These are phyloP conservation scores for Kobus ellipsiprymnus DNA, from an alignment of 2,113 vertebrate species.

Conservation along the genomic window DNA sequence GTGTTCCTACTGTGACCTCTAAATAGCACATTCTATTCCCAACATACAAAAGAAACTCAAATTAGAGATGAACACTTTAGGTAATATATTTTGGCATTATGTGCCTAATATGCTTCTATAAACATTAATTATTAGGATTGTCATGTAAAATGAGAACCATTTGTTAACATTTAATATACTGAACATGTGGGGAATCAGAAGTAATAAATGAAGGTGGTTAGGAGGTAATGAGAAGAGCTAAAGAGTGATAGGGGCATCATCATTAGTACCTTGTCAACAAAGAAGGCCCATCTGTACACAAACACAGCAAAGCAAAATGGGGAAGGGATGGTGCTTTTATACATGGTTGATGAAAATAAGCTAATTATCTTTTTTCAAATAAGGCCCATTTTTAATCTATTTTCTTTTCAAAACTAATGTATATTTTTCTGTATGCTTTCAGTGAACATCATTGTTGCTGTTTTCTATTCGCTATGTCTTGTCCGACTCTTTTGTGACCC, in stretches of 20 bases:
- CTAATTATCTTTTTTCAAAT: neutral
- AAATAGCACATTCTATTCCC: slow-evolving; percentile 10
- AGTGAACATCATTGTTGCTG: neutral
- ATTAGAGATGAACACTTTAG: slow-evolving; percentile 20
- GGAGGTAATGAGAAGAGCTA: slow-evolving; percentile 34
- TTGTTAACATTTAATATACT: slow-evolving; percentile 45
- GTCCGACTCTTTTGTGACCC: neutral
- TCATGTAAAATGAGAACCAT: slow-evolving; percentile 49
- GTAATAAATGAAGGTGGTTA: slow-evolving; percentile 29
- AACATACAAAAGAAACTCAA: slow-evolving; percentile 23
- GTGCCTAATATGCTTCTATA: neutral
- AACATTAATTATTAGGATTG: slow-evolving; percentile 43
- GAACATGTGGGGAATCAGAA: neutral
- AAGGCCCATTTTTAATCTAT: neutral
- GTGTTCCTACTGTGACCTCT: neutral
- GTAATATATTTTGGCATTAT: slow-evolving; percentile 46
- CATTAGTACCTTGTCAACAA: neutral
- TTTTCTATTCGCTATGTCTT: neutral
- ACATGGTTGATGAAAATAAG: neutral
- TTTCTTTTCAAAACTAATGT: neutral
- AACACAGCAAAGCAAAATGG: neutral
- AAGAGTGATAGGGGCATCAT: neutral
- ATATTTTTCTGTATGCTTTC: neutral
- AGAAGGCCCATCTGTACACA: neutral
- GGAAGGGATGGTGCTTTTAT: neutral